Base-by-base conservation (phyloP, 92 coral and sea anemone genomes). In the Parazoanthus atlanticus region DNA sequence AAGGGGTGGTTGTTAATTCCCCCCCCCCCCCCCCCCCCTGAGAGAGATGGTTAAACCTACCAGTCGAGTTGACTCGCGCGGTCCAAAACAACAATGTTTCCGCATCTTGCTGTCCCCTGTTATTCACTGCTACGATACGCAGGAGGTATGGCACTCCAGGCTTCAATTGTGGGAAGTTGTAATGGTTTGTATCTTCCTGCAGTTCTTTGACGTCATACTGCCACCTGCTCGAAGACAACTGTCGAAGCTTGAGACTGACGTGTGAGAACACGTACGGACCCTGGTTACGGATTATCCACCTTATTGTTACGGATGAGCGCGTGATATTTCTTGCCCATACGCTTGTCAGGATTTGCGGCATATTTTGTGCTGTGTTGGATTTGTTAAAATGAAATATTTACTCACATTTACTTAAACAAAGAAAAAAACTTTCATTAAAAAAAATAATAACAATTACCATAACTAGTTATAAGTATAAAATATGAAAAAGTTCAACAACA, bases 271-370 rank as follows among this genome's bases (percentile, higher is more conserved):
- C 80, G 66, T 90, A 93, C 8, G 91, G 66, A 3, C 94, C 94
- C 25, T 91, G 92, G 38, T 78, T 86, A 19, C 92, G 91, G 43
- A 95, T 86, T 76, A 66, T 81, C 98, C 98, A 95, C 34, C 89
- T 76, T 40, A 95, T 34, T 82, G 76, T 88, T 8, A 92, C 90
- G 2, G 91, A 83, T 25, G 90, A 90, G 64, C 86, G 88, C 56
- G 89, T 90, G 85, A 89, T 40, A 75, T 95, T 95, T 66, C 90
- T 89, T 46, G 94, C 95, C 81, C 79, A 86, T 19, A 95, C 92
- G 65, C 89, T 81, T 47, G 94, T 88, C 17, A 92, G 65, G 19
- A 86, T 90, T 6, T 88, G 88, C 56, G 92, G 91, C 75, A 88
- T 70, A 16, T 17, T 46, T 30, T 8, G 76, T 33, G 78, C 87